Evolutionary conservation across 1,140 invertebrate genomes (phyloP).

Genomic region (Heliconius hewitsoni): DNA sequence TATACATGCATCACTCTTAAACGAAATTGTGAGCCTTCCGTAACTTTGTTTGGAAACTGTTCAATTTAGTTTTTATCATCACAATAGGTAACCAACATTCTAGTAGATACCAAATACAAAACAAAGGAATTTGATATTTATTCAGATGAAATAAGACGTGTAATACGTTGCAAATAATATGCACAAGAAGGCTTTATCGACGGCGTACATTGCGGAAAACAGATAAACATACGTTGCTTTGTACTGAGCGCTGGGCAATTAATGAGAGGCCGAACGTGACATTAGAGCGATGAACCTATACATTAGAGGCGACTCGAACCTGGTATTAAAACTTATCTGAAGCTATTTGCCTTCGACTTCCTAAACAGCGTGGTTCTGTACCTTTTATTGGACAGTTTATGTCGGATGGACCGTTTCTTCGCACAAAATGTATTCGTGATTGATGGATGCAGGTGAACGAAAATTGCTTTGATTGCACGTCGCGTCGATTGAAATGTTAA

Average conservation of each 20-base stretch:
- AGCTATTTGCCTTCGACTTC: slow-evolving; percentile 78
- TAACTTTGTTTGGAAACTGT: slow-evolving; percentile 34
- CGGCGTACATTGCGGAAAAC: slow-evolving; percentile 57
- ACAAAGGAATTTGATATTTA: slow-evolving; percentile 24
- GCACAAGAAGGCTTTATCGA: slow-evolving; percentile 38
- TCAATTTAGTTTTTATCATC: slow-evolving; percentile 35
- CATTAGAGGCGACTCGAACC: slow-evolving; percentile 69
- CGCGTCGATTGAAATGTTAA: slow-evolving; percentile 47
- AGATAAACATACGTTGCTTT: slow-evolving; percentile 71
- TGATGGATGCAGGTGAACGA: slow-evolving; percentile 48
- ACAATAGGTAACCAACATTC: neutral
- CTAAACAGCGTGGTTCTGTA: slow-evolving; percentile 65
- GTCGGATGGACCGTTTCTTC: slow-evolving; percentile 43
- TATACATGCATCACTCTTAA: slow-evolving; percentile 3
- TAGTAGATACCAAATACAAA: slow-evolving; percentile 1
- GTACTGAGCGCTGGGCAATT: slow-evolving; percentile 68
- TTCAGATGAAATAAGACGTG: slow-evolving; percentile 17
- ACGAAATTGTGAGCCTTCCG: slow-evolving; percentile 22
- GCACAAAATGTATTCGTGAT: slow-evolving; percentile 48
- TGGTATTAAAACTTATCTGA: slow-evolving; percentile 78
- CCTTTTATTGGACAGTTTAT: slow-evolving; percentile 52
- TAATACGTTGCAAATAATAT: slow-evolving; percentile 21
- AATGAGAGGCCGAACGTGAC: slow-evolving; percentile 78
- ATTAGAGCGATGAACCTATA: slow-evolving; percentile 73
- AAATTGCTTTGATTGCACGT: slow-evolving; percentile 50